Percentiles rank a stretch among this genome's conserved stretches.
phyloP scores from a whole-genome alignment of 2,888 invertebrate species.

The Melipona beecheii region DNA sequence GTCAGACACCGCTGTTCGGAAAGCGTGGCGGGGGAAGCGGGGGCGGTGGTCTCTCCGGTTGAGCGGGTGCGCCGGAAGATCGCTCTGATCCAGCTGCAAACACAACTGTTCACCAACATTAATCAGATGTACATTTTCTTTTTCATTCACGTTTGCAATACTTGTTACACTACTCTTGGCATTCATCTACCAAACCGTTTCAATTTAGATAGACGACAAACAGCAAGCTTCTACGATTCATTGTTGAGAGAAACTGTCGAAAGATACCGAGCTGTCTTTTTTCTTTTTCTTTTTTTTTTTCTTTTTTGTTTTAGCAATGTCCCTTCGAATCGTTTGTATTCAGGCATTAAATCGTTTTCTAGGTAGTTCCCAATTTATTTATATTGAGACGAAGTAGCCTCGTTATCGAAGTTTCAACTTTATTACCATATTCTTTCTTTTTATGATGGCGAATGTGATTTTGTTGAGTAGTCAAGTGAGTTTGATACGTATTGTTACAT shows the following conservation, averaged over 20 bases:
- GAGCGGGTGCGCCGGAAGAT: conserved; percentile 91
- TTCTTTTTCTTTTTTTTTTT: no score
- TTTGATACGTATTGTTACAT: neutral
- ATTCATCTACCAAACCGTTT: conserved; percentile 56
- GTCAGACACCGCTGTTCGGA: conserved; percentile 92
- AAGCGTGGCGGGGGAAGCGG: conserved; percentile 92
- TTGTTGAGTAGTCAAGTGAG: neutral
- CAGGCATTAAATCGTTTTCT: neutral
- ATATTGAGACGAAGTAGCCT: conserved; percentile 1
- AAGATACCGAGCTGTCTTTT: neutral
- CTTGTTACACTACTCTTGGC: conserved; percentile 46
- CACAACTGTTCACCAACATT: conserved; percentile 80
- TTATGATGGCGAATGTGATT: neutral
- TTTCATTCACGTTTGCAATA: neutral
- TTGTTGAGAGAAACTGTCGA: conserved; percentile 34
- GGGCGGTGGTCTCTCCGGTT: conserved; percentile 91
- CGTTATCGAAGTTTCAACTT: conserved; percentile 10
- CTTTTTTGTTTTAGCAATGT: neutral
- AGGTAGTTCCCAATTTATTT: neutral
- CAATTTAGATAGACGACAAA: conserved; percentile 53
- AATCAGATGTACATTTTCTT: conserved; percentile 51
- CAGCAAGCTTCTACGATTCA: conserved; percentile 56
- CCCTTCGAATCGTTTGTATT: neutral
- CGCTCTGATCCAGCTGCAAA: conserved; percentile 93
- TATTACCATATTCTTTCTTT: neutral